A percentile compares a stretch with the other conserved stretches of the same genome.
phyloP scores from a whole-genome alignment of 2,888 invertebrate species.

The Agonopterix arenella region DNA sequence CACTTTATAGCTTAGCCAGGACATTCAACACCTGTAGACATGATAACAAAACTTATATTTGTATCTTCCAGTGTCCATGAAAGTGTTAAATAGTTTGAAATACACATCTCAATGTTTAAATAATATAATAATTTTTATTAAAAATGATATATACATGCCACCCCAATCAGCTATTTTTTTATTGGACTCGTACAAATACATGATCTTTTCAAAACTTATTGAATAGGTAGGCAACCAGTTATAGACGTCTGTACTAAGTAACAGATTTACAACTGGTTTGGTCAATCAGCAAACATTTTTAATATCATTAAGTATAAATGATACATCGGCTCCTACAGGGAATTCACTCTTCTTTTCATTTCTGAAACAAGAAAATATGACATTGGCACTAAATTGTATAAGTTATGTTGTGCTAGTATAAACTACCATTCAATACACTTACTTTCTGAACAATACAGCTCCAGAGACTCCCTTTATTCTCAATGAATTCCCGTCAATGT shows the following conservation, averaged over 20 bases:
- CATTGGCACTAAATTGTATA: not conserved
- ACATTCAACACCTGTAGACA: too few species aligned
- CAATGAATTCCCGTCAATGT: conserved; percentile 76
- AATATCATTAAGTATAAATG: conserved; percentile 46
- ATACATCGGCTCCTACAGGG: conserved; percentile 76
- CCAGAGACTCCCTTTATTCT: conserved; percentile 78
- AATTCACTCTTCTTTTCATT: conserved; percentile 68
- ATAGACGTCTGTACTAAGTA: too few species aligned
- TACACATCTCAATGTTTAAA: not conserved
- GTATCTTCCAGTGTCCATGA: too few species aligned
- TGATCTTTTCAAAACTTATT: too few species aligned
- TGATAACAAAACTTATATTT: too few species aligned
- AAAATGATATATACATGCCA: not conserved
- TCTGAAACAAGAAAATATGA: conserved; percentile 55
- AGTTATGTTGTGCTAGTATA: not conserved
- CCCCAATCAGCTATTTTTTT: too few species aligned
- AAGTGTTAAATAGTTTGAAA: too few species aligned
- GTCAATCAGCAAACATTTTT: not conserved
- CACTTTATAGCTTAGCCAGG: too few species aligned
- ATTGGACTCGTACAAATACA: too few species aligned
- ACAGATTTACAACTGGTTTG: not conserved
- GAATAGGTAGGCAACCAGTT: too few species aligned
- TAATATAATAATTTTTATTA: not conserved
- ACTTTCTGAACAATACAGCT: conserved; percentile 81
- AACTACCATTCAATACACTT: conserved; percentile 33